Base-by-base conservation (phyloP, 2,113 vertebrate genomes). In the Pyrgilauda ruficollis region DNA sequence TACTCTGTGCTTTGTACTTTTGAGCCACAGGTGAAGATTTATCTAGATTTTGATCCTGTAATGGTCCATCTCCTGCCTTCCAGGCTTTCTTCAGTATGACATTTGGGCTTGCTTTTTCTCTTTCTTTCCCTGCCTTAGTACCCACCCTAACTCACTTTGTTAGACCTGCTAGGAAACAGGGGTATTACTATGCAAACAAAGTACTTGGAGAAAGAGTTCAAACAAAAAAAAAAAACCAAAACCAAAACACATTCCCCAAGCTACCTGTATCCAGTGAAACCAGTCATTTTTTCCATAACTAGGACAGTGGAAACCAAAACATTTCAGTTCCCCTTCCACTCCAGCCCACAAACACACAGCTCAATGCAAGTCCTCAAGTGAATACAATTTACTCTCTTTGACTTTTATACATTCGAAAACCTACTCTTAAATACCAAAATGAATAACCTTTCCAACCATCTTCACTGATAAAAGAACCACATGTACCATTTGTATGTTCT, bases 261-360 rank as follows among this genome's bases (percentile, higher is more conserved):
- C 66, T 80, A 70, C 58, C 41, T 49, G 6, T 47, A 68, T 67
- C 64, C 64, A 86, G 53, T 68, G 73, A 97, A 94, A 87, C 84
- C 69, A 96, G 92, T 76, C 83, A 63, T 63, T 53, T 84, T 83
- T 67, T 61, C 90, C 58, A 67, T 46, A 89, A 93, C 86, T 94
- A 94, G 84, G 66, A 91, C 15, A 70, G 69, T 93, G 90, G 78
- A 95, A 97, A 92, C 63, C 73, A 90, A 96, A 95, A 92, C 78
- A 69, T 95, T 97, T 97, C 94, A 85, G 94, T 97, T 97, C 84
- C 43, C 10, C 27, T 66, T 97, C 94, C 91, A 91, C 91, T 87
- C 35, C 56, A 74, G 61, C 96, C 76, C 95, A 96, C 75, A 70
- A 44, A 94, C 67, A 84, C 31, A 52, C 90, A 96, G 46, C 28